Percentiles rank a stretch among this genome's conserved stretches.
Evolutionary conservation across 37 sponge, comb jelly and placozoan genomes (phyloP).

Genomic region (Beroe forskalii): DNA sequence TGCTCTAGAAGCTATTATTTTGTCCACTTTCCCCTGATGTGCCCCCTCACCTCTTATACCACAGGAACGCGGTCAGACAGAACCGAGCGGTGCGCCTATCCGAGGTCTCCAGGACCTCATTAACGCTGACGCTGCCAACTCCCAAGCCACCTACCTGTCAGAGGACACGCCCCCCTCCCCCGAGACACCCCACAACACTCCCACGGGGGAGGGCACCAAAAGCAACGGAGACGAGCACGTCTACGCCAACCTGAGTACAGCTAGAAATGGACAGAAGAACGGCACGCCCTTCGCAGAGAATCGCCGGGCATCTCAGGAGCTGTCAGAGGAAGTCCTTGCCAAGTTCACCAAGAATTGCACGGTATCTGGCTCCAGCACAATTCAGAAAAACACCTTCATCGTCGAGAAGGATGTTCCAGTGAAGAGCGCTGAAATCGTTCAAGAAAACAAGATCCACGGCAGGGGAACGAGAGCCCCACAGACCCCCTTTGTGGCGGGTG

Average conservation of each 20-base stretch:
- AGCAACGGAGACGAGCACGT: slow-evolving; percentile 1
- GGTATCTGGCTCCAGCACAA: neutral
- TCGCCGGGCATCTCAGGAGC: neutral
- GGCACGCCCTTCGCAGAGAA: neutral
- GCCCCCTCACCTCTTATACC: too few relatives aligned
- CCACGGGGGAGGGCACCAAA: neutral
- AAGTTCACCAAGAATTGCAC: slow-evolving; percentile 2
- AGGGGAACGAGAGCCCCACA: neutral
- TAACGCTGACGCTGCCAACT: neutral
- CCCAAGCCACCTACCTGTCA: slow-evolving; percentile 13
- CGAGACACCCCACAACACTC: neutral
- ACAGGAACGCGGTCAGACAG: neutral
- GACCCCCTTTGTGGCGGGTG: neutral
- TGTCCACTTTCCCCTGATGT: too few relatives aligned
- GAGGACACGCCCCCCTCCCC: neutral
- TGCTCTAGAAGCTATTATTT: too few relatives aligned
- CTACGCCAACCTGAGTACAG: neutral
- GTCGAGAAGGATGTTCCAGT: neutral
- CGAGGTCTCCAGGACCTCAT: slow-evolving; percentile 1
- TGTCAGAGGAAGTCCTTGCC: neutral
- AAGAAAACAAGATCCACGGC: neutral
- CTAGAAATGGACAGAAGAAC: neutral
- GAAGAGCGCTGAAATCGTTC: neutral
- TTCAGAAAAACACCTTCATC: neutral
- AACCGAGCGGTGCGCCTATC: neutral